Evolutionary conservation across 2,113 vertebrate species (phyloP), one percentile per base, ranked within the genome.

Genomic region (Elephantulus edwardii): DNA sequence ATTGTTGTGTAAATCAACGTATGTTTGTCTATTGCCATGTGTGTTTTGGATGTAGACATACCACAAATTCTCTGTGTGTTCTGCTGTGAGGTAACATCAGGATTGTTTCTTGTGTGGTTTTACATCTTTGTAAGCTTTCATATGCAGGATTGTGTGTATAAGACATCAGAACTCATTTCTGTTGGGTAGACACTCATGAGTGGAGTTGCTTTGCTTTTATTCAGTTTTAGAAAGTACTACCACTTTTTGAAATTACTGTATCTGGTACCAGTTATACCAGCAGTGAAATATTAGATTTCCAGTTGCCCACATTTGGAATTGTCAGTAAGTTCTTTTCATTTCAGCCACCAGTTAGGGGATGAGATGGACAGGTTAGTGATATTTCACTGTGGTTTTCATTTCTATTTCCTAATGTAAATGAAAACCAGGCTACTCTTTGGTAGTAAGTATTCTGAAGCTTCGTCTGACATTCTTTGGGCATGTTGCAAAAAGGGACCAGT

Each of bases 101-200:
- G 24, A 24, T 13, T 13, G 19, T 8, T 60, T 9, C 50, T 10
- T 28, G 0, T 38, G 38, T 28, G 48, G 42, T 20, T n/a, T 6
- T 17, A 11, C 24, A 17, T 11, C 17, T 20, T 17, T 24, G 30
- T 17, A 71, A 30, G 30, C 71, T 11, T 42, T 48, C n/a, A 22
- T 17, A 7, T 4, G 1, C 24, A 8, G 8, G 19, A 17, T 38
- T 14, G 1, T 74, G 2, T n/a, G 11, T 3, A 48, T n/a, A n/a
- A n/a, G 35, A 12, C 35, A 6, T 11, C 9, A 42, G 54, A 2
- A 4, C 62, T 14, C 26, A 0, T 8, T 42, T 22, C n/a, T 1
- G 1, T 11, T 33, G 52, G 12, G 9, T 6, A 1, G 11, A 26
- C 40, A 50, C 2, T 13, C 1, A 0, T 19, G 40, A 10, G 40